A percentile compares a stretch with the other conserved stretches of the same genome.
Conservation (phyloP, 2,888 invertebrate genomes). For the Junonia oenone region DNA sequence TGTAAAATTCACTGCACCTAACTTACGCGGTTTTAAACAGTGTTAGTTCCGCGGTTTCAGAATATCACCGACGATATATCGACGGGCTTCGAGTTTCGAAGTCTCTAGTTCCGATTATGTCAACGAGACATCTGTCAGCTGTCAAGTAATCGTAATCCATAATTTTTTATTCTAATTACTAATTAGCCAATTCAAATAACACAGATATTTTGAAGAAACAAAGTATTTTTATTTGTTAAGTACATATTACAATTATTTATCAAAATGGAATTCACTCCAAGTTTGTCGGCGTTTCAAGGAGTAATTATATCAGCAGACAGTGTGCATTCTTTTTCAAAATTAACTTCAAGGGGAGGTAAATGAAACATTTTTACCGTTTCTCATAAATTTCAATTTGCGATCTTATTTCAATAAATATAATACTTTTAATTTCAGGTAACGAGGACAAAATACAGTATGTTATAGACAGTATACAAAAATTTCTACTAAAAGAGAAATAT, state of each 20-base stretch:
- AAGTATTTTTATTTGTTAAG: background rate
- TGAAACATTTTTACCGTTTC: constrained; percentile 4
- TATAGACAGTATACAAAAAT: constrained; percentile 41
- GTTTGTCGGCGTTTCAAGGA: constrained; percentile 60
- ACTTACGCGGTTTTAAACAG: too few species aligned
- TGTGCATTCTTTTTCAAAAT: constrained; percentile 47
- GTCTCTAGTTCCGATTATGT: background rate
- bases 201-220: background rate
- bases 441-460: constrained; percentile 55
- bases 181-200: background rate
- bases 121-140: background rate
- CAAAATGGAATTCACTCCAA: constrained; percentile 50
- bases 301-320: constrained; percentile 57
- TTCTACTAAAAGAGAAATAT: constrained; percentile 48
- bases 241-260: background rate
- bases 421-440: constrained; percentile 49
- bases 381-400: background rate
- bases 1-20: too few species aligned
- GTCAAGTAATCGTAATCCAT: background rate
- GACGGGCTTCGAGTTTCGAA: too few species aligned
- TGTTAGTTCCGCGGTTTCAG: too few species aligned
- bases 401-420: background rate
- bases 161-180: background rate
- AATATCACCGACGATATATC: too few species aligned
- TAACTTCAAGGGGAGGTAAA: constrained; percentile 61